Percentiles rank a stretch among this genome's conserved stretches.
These are phyloP conservation scores for Bombus confusus DNA, from an alignment of 1,140 invertebrate species.

Conservation along the genomic window DNA sequence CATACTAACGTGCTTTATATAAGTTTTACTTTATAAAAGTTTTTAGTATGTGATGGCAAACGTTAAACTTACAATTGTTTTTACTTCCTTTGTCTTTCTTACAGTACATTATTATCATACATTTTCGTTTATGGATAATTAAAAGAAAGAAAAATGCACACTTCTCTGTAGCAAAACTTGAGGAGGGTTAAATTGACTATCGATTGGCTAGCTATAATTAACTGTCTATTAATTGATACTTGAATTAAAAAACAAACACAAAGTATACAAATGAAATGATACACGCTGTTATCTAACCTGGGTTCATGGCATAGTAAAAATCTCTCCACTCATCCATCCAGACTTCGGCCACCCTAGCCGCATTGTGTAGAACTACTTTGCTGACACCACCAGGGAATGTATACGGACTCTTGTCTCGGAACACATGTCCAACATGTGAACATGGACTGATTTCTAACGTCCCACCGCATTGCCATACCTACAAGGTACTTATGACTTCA, in stretches of 20 bases:
- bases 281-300: constrained; percentile 88
- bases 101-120: not conserved
- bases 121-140: not conserved
- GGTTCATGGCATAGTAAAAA: constrained; percentile 99
- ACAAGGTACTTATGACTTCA: constrained; percentile 80
- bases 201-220: constrained; percentile 16
- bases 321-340: constrained; percentile 99
- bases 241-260: constrained; percentile 18
- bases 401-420: constrained; percentile 99
- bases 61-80: not conserved
- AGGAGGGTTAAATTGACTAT: not conserved
- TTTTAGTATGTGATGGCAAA: not conserved
- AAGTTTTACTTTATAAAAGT: not conserved
- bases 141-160: constrained; percentile 4
- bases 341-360: constrained; percentile 97
- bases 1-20: not conserved
- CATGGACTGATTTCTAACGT: constrained; percentile 97
- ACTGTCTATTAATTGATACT: constrained; percentile 40
- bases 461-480: constrained; percentile 99
- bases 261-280: constrained; percentile 52
- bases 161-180: constrained; percentile 3
- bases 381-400: constrained; percentile 99
- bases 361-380: constrained; percentile 98
- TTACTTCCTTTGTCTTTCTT: not conserved
- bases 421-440: constrained; percentile 98